Percentiles rank a stretch among this genome's conserved stretches.
phyloP scores from a whole-genome alignment of 2,888 invertebrate genomes.

The Therioaphis trifolii region DNA sequence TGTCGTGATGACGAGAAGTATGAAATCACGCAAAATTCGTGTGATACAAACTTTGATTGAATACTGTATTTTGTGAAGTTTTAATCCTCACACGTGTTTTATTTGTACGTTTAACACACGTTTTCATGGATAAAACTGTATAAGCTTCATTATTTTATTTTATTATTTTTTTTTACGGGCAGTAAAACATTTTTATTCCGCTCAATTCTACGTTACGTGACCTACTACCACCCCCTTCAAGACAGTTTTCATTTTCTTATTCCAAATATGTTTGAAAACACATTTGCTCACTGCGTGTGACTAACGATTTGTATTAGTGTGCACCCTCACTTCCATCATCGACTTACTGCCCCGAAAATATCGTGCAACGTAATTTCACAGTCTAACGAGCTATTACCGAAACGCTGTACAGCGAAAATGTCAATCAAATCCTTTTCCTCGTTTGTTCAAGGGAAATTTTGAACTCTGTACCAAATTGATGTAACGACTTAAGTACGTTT shows the following conservation, averaged over 20 bases:
- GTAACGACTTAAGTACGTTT: conserved; percentile 26
- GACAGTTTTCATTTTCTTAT: conserved; percentile 50
- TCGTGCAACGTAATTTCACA: conserved; percentile 59
- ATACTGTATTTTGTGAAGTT: no score
- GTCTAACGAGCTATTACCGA: conserved; percentile 56
- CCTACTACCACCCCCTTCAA: not conserved
- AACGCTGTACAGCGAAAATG: conserved; percentile 35
- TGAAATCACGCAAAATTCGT: no score
- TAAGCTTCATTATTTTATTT: not conserved
- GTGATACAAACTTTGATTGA: no score
- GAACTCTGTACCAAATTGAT: not conserved
- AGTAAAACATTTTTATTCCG: not conserved
- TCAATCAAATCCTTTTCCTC: conserved; percentile 44
- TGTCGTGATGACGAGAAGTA: no score
- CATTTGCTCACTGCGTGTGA: conserved; percentile 58
- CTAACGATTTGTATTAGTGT: conserved; percentile 55
- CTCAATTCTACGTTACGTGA: conserved; percentile 24
- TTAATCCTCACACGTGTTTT: no score
- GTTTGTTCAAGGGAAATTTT: conserved; percentile 36
- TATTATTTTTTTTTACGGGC: not conserved
- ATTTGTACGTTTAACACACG: no score
- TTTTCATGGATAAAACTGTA: no score
- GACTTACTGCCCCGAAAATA: conserved; percentile 41
- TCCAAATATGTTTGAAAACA: conserved; percentile 53
- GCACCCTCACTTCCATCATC: not conserved